Conservation (phyloP, 30 jellyfish, hydroid and myxozoan species). For the Clytia hemisphaerica region DNA sequence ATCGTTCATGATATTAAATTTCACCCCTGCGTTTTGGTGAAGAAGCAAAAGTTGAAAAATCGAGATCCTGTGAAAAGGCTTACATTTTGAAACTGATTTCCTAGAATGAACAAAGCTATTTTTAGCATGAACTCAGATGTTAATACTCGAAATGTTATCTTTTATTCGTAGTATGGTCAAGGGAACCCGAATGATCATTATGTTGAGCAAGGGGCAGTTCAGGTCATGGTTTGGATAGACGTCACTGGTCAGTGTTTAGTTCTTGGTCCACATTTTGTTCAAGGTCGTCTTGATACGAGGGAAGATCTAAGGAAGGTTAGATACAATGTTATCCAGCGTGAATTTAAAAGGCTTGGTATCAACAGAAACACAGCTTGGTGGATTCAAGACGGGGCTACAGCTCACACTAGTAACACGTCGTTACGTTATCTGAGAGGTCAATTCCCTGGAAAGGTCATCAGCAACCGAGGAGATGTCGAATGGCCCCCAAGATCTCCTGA, state of each 20-base stretch:
- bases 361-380: too few species aligned
- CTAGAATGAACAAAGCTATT: too few species aligned
- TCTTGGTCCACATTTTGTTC: slow-evolving; percentile 8
- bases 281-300: background rate
- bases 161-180: background rate
- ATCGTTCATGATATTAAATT: background rate
- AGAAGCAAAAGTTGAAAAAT: background rate
- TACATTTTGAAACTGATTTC: too few species aligned
- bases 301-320: background rate
- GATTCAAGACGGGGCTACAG: too few species aligned
- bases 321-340: background rate
- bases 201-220: slow-evolving; percentile 9
- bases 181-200: slow-evolving; percentile 15
- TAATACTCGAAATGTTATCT: background rate
- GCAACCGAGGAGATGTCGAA: too few species aligned
- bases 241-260: background rate
- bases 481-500: slow-evolving; percentile 15
- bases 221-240: slow-evolving; percentile 1
- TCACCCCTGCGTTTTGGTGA: background rate
- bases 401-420: too few species aligned
- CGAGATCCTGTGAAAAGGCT: too few species aligned
- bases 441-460: too few species aligned
- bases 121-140: slow-evolving; percentile 1
- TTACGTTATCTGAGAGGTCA: too few species aligned
- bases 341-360: background rate